Evolutionary conservation across 2,888 invertebrate species (phyloP), one percentile per base, ranked within the genome.

Genomic region (Nemotelus pantherinus): DNA sequence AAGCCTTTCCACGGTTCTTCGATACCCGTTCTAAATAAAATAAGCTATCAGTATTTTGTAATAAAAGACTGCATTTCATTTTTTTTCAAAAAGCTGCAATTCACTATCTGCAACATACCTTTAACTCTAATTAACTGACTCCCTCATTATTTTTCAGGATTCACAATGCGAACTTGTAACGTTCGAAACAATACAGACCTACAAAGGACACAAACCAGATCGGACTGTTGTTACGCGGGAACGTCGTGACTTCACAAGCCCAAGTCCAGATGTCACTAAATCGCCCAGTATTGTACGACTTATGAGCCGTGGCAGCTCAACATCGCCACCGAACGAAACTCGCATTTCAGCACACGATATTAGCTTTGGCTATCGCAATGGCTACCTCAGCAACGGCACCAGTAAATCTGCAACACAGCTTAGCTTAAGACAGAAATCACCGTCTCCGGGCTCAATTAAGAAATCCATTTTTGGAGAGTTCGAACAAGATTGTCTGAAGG

Each of bases 401-500:
- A 81, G 82, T 48, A 81, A 81, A 78, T 78, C 80, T 2, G 77
- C 57, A 48, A 80, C 80, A n/a, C 81, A 82, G 58, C 64, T 82
- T 39, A 82, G 81, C 75, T 77, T 82, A n/a, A 77, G 82, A 76
- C 82, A 82, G 43, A 82, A 82, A 58, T 82, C 82, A 9, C 82
- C 81, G 77, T 74, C 83, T 84, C 88, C 83, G 85, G 67, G 86
- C 44, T 70, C 77, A 43, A 3, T 77, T 2, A 77, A 77, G 39
- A 70, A 53, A 43, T 77, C 77, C 2, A 25, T 60, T 60, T 82
- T 77, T 76, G 81, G 82, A 50, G 84, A 90, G 82, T 94, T 94
- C 83, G 90, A 93, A 85, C 89, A 90, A 70, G 92, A 92, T 77
- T 93, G 92, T 83, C 86, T 94, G 55, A 88, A 89, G 78, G 91